Percentiles rank a stretch among this genome's conserved stretches.
Conservation (phyloP, 2,888 invertebrate species). For the Oligia fasciuncula region DNA sequence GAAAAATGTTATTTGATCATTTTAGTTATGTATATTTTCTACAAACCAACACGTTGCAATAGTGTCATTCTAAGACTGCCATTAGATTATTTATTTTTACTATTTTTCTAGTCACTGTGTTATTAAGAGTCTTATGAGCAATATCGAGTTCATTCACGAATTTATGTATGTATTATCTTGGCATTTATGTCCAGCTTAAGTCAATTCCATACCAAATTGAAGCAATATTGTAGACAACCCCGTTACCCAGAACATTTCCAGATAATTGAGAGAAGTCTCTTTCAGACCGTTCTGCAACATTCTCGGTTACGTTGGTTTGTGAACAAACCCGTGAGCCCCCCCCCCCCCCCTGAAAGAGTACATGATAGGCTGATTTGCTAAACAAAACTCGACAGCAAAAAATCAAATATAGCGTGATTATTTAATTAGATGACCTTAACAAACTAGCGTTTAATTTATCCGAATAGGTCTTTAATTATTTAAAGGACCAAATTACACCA, state of each 20-base stretch:
- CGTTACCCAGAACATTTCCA: neutral
- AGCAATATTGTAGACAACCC: neutral
- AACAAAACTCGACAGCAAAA: neutral
- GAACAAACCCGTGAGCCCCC: neutral
- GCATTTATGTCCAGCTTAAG: neutral
- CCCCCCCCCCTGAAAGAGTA: neutral
- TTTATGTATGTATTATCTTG: neutral
- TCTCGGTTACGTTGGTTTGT: neutral
- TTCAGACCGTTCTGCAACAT: neutral
- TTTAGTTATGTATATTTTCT: slow-evolving; percentile 6
- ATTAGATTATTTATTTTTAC: too few species aligned
- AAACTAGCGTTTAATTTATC: neutral
- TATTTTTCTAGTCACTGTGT: neutral
- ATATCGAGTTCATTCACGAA: neutral
- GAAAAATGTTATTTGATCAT: slow-evolving; percentile 9
- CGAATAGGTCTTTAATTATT: neutral
- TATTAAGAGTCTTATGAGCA: too few species aligned
- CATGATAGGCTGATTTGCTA: neutral
- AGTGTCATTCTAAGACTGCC: neutral
- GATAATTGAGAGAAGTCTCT: neutral
- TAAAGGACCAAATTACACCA: neutral
- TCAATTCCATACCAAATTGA: neutral
- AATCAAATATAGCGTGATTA: neutral
- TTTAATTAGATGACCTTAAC: neutral
- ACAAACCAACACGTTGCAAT: neutral